Percentiles rank a stretch among this genome's conserved stretches.
phyloP scores from a whole-genome alignment of 2,888 invertebrate species.

The Leucophenga montana region DNA sequence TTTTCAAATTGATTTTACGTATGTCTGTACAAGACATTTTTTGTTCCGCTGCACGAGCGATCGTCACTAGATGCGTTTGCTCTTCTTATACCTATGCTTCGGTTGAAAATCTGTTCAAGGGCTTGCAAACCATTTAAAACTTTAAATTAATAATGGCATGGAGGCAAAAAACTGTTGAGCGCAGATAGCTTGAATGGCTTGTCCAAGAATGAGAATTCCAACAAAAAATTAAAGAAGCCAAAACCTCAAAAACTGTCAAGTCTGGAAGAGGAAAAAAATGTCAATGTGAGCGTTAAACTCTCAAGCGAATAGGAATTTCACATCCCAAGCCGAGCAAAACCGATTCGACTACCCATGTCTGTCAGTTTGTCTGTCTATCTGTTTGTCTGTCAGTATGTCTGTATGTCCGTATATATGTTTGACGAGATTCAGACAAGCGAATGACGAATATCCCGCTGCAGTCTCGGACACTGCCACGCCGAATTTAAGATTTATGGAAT shows the following conservation, averaged over 20 bases:
- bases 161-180: conserved; percentile 46
- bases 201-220: conserved; percentile 14
- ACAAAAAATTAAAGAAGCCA: conserved; percentile 10
- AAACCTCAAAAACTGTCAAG: conserved; percentile 49
- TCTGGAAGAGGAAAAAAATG: conserved; percentile 17
- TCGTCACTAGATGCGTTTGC: not conserved
- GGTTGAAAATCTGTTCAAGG: conserved; percentile 15
- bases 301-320: conserved; percentile 22
- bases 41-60: not conserved
- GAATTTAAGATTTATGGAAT: conserved; percentile 64
- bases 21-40: not conserved
- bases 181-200: not conserved
- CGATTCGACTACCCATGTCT: no score
- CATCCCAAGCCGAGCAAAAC: not conserved
- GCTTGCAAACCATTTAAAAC: conserved; percentile 62
- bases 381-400: no score
- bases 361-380: no score
- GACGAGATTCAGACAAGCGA: conserved; percentile 58
- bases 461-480: conserved; percentile 46
- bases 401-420: not conserved
- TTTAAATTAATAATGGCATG: conserved; percentile 63
- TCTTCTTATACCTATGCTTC: no score
- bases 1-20: not conserved
- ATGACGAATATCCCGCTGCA: conserved; percentile 63
- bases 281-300: conserved; percentile 40